phyloP scores from a whole-genome alignment of 2,888 invertebrate genomes.

The Myopa tessellatipennis region DNA sequence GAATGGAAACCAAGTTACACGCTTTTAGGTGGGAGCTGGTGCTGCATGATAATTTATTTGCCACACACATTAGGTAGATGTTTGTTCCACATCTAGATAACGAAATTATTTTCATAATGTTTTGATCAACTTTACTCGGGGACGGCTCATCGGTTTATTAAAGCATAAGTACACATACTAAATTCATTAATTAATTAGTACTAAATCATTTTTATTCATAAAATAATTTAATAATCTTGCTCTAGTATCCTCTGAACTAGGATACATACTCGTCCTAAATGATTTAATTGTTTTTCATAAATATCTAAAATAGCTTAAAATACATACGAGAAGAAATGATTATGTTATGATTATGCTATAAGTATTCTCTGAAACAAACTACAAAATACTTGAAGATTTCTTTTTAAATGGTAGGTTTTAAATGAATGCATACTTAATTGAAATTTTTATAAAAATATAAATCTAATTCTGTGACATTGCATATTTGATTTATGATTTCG shows the following conservation, averaged over 20 bases:
- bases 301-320: conserved; percentile 21
- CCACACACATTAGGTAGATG: no score
- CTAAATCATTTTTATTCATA: no score
- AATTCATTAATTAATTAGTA: no score
- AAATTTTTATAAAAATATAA: conserved; percentile 3
- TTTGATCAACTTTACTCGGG: no score
- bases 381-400: background rate
- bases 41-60: no score
- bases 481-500: conserved; percentile 18
- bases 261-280: background rate
- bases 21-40: no score
- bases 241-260: background rate
- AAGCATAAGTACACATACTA: no score
- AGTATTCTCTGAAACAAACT: background rate
- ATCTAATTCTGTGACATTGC: background rate
- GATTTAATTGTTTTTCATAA: conserved; percentile 26
- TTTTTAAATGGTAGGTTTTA: background rate
- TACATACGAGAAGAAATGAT: background rate
- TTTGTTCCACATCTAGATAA: no score
- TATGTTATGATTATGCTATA: conserved; percentile 10
- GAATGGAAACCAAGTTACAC: no score
- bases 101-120: no score
- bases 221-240: background rate
- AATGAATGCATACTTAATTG: background rate
- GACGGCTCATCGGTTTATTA: no score